These are phyloP conservation scores for Papilio gigon DNA, from an alignment of 2,888 invertebrate species.

Conservation along the genomic window DNA sequence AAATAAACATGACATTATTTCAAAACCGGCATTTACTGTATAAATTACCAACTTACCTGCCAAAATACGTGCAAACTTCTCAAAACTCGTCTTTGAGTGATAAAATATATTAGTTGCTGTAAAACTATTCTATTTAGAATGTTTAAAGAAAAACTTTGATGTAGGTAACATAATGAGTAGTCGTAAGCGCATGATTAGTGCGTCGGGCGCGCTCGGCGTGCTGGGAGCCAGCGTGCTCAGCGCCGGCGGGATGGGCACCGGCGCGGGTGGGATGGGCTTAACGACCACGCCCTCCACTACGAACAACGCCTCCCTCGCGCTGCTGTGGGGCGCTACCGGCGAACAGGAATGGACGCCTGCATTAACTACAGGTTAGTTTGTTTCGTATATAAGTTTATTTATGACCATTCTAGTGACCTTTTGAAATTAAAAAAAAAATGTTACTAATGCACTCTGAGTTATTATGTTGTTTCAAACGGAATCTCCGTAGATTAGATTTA, in stretches of 20 bases:
- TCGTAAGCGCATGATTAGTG: slow-evolving; percentile 74
- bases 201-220: slow-evolving; percentile 59
- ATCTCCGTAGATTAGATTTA: too few species aligned
- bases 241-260: slow-evolving; percentile 30
- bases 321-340: slow-evolving; percentile 96
- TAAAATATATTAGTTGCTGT: too few species aligned
- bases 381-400: too few species aligned
- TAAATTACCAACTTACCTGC: too few species aligned
- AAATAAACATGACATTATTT: too few species aligned
- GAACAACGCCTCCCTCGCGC: slow-evolving; percentile 83
- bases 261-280: slow-evolving; percentile 49
- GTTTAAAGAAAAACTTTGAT: neutral
- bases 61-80: too few species aligned
- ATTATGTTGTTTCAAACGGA: neutral
- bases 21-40: too few species aligned
- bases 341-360: slow-evolving; percentile 99
- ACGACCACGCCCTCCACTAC: slow-evolving; percentile 69
- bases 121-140: neutral
- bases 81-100: too few species aligned
- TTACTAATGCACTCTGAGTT: too few species aligned
- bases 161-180: slow-evolving; percentile 68
- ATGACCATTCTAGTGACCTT: too few species aligned
- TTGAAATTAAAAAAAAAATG: too few species aligned
- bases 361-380: slow-evolving; percentile 90
- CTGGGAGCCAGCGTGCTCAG: slow-evolving; percentile 44